Evolutionary conservation across 2,113 vertebrate species (phyloP).

Genomic region (Isichthys henryi): DNA sequence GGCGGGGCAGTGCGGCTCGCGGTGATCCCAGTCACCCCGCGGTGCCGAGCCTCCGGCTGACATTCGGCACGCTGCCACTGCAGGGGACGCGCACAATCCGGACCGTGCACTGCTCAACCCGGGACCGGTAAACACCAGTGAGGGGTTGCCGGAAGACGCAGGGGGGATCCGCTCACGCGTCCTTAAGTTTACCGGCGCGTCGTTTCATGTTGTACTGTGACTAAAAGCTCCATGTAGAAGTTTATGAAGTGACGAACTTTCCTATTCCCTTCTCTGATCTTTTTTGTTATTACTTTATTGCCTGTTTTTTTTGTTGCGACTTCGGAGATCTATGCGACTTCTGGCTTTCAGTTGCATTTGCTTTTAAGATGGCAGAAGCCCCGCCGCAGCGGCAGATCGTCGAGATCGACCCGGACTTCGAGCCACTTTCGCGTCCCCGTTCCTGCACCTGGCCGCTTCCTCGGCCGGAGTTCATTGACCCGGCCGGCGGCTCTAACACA

Average conservation of each 20-base stretch:
- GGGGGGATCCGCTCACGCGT: not conserved
- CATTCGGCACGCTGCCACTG: conserved; percentile 18
- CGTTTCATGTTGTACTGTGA: not conserved
- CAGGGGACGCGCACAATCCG: conserved; percentile 17
- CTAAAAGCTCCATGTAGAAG: conserved; percentile 9
- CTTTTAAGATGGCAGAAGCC: conserved; percentile 62
- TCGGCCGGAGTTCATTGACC: conserved; percentile 70
- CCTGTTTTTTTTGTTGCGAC: not conserved
- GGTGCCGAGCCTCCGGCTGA: conserved; percentile 18
- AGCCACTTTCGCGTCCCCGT: conserved; percentile 72
- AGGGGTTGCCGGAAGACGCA: not conserved
- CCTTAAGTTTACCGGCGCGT: not conserved
- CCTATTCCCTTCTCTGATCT: not conserved
- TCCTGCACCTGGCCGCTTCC: conserved; percentile 80
- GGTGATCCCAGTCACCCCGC: conserved; percentile 16
- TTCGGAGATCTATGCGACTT: conserved; percentile 30
- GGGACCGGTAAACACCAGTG: not conserved
- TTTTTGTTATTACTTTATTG: not conserved
- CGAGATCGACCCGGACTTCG: conserved; percentile 77
- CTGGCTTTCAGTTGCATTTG: conserved; percentile 3
- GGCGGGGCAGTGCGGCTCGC: conserved; percentile 14
- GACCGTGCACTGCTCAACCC: not conserved
- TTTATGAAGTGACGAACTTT: conserved; percentile 23
- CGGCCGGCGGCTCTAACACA: conserved; percentile 70
- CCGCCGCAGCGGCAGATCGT: conserved; percentile 52